Evolutionary conservation across 2,113 vertebrate genomes (phyloP), one percentile per base, ranked within the genome.

Genomic region (Syngnathoides biaculeatus): DNA sequence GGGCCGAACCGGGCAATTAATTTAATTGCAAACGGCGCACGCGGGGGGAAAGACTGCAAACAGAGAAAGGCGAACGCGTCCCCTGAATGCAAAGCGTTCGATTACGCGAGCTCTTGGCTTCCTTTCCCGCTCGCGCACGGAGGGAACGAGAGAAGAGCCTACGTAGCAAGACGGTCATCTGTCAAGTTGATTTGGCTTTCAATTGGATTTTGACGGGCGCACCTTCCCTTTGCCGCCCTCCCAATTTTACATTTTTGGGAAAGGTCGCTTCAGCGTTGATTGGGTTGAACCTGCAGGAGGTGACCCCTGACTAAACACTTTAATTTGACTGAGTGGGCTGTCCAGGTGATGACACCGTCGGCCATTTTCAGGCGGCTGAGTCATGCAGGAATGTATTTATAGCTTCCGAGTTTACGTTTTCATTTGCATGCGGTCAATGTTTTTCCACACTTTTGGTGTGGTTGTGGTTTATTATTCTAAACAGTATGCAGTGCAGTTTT

Each of bases 131-230:
- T 81, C 75, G 78, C 80, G 80, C 67, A 27, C 38, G 15, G 64
- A 72, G 62, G 69, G 79, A 87, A 85, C 79, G 84, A 77, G 75
- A 79, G 79, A 72, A 80, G 77, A 82, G 86, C 74, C n/a, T n/a
- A n/a, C n/a, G 77, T 77, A 78, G 74, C 71, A 79, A 79, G 82
- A 80, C 38, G 50, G 75, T 67, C 59, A 78, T 83, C 74, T 82
- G 86, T 84, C 87, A 82, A 71, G 53, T 75, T 89, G 88, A 91
- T 87, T 90, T 35, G 82, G 89, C 87, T 83, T 75, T 84, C 87
- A 87, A 77, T 81, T 85, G 14, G 59, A 69, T 84, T 83, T 78
- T 76, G 80, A 67, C 63, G 74, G 74, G 82, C 64, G 64, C 66
- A 30, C 22, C 0, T 13, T 65, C 64, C 56, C 19, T 64, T 67